Evolutionary conservation across 92 coral and sea anemone genomes (phyloP).

Genomic region (Epizoanthus illoricatus): DNA sequence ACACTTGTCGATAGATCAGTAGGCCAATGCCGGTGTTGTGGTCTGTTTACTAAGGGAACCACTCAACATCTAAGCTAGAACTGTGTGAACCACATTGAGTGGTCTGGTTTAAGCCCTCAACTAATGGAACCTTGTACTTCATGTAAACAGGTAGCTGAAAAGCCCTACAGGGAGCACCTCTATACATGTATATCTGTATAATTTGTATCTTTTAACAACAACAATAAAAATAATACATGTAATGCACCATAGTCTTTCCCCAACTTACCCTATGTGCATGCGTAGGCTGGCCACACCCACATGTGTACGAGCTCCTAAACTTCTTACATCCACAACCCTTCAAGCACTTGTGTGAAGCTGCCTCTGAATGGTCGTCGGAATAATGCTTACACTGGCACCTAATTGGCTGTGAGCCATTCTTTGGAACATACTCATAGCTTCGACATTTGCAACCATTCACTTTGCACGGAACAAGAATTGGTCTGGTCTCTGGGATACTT

Average conservation of each 20-base stretch:
- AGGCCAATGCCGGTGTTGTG: too few relatives aligned
- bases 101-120: too few relatives aligned
- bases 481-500: slow-evolving; percentile 80
- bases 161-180: too few relatives aligned
- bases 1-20: too few relatives aligned
- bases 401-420: slow-evolving; percentile 94
- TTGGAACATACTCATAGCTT: slow-evolving; percentile 85
- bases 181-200: too few relatives aligned
- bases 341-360: slow-evolving; percentile 80
- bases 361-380: slow-evolving; percentile 88
- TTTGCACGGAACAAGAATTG: slow-evolving; percentile 84
- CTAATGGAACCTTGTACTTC: too few relatives aligned
- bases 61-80: too few relatives aligned
- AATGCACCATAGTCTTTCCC: not conserved
- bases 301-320: slow-evolving; percentile 90
- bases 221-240: too few relatives aligned
- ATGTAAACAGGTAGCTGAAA: too few relatives aligned
- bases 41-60: too few relatives aligned
- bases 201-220: too few relatives aligned
- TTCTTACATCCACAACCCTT: slow-evolving; percentile 84
- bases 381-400: slow-evolving; percentile 98
- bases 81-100: too few relatives aligned
- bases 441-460: slow-evolving; percentile 85
- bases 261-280: slow-evolving; percentile 82
- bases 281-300: slow-evolving; percentile 95